Conservation (phyloP, 2,888 invertebrate species). For the Sinopyrophorus schimmeli region DNA sequence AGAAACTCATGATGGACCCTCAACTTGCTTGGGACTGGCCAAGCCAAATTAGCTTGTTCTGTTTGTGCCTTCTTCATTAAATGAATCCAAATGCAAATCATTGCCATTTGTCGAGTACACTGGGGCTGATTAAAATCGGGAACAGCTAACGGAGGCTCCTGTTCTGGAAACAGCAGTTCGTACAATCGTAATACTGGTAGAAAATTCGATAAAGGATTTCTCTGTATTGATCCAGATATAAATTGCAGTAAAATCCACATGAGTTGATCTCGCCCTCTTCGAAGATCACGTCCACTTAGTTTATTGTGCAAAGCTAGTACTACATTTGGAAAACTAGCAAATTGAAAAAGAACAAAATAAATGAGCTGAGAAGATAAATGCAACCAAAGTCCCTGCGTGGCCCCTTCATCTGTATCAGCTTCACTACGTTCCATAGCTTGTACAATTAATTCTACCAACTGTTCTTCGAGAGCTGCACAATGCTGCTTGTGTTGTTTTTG, state of each 20-base stretch:
- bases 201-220: conserved; percentile 88
- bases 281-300: conserved; percentile 65
- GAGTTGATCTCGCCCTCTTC: conserved; percentile 93
- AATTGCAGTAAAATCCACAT: conserved; percentile 99
- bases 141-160: conserved; percentile 84
- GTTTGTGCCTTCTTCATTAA: conserved; percentile 90
- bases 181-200: conserved; percentile 88
- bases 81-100: conserved; percentile 96
- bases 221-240: conserved; percentile 94
- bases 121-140: conserved; percentile 87
- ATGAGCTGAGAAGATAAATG: conserved; percentile 93
- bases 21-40: conserved; percentile 50
- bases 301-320: conserved; percentile 85
- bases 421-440: conserved; percentile 92
- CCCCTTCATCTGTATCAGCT: conserved; percentile 60
- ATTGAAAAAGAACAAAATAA: conserved; percentile 92
- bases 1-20: conserved; percentile 68
- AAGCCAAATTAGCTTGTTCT: conserved; percentile 69
- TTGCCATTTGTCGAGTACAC: conserved; percentile 89
- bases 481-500: conserved; percentile 77
- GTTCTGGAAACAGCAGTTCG: conserved; percentile 90
- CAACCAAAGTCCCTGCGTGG: conserved; percentile 86
- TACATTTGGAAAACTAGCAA: conserved; percentile 90
- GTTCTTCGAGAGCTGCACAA: conserved; percentile 89
- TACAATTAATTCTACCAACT: conserved; percentile 88